Base-by-base conservation (phyloP, 1,140 invertebrate species). In the Drosophila sp. region DNA sequence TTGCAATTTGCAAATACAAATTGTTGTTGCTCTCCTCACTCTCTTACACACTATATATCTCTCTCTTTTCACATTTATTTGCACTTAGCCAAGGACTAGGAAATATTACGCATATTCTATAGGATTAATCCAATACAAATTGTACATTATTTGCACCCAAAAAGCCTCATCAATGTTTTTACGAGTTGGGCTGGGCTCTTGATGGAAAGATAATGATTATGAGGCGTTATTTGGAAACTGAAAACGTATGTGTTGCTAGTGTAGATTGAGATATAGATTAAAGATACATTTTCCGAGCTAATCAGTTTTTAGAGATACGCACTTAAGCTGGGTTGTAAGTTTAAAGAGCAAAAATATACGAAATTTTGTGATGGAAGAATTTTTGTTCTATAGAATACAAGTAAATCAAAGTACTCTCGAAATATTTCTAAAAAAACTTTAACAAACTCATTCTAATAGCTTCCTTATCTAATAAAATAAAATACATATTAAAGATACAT, bases 1-100 rank as follows among this genome's bases (percentile, higher is more conserved):
- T 87, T 66, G 83, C 83, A 89, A 87, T 87, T 87, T 87, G 83
- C 83, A 57, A 73, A 71, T 69, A 87, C 83, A 87, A 87, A 87
- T 89, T 76, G 73, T 89, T 82, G 78, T 79, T 73, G 70, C 29
- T 48, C 40, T 27, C 1, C 41, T 25, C 13, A n/a, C 18, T 40
- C 53, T 56, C 53, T 38, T 21, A n/a, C 40, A n/a, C 25, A 2
- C 46, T 50, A 25, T 50, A 2, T 29, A n/a, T 13, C 46, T 50
- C 46, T 13, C 46, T 29, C 34, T 27, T 29, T 32, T 14, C 40
- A 29, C 80, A 72, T 73, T 80, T 74, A 80, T 76, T 76, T 86
- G 67, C 80, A 80, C 81, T 84, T 80, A 84, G 53, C 62, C 70
- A 72, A 66, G 62, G 54, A 58, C 41, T 40, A 53, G 32, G 7